These are phyloP conservation scores for Linyphia triangularis DNA, from an alignment of 2,888 invertebrate genomes.

Conservation along the genomic window DNA sequence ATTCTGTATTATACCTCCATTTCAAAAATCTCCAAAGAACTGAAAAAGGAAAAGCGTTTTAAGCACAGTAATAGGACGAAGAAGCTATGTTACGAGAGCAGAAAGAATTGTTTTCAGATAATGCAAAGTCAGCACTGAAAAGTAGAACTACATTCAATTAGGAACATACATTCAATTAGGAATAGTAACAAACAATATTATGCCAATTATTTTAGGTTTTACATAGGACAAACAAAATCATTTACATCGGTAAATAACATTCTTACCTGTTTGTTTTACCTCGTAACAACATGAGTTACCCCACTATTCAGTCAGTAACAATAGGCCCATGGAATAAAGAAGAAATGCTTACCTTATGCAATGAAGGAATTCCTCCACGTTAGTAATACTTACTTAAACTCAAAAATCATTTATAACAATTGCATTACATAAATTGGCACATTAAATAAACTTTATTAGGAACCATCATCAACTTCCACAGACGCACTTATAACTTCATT, in stretches of 20 bases:
- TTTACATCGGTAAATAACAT: conserved; percentile 3
- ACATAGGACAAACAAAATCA: background rate
- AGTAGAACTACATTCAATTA: background rate
- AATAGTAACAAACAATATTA: background rate
- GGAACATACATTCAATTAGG: too few species aligned
- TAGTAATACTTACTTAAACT: conserved; percentile 33
- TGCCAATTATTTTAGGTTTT: background rate
- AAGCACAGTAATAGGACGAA: background rate
- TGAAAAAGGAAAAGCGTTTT: background rate
- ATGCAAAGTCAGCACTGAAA: background rate
- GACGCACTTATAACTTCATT: conserved; percentile 10
- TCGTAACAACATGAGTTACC: background rate
- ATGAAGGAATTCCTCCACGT: background rate
- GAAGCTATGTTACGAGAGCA: background rate
- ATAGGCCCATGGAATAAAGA: conserved; percentile 19
- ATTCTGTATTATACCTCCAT: background rate
- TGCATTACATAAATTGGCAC: conserved; percentile 26
- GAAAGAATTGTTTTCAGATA: background rate
- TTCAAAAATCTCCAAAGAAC: background rate
- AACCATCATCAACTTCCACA: conserved; percentile 28
- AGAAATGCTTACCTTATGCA: conserved; percentile 41
- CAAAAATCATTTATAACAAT: conserved; percentile 30
- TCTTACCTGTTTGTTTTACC: conserved; percentile 8
- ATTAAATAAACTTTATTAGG: conserved; percentile 63
- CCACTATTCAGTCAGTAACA: background rate